A percentile compares a stretch with the other conserved stretches of the same genome.
phyloP scores from a whole-genome alignment of 1,140 invertebrate species.

The Teleopsis dalmanni region DNA sequence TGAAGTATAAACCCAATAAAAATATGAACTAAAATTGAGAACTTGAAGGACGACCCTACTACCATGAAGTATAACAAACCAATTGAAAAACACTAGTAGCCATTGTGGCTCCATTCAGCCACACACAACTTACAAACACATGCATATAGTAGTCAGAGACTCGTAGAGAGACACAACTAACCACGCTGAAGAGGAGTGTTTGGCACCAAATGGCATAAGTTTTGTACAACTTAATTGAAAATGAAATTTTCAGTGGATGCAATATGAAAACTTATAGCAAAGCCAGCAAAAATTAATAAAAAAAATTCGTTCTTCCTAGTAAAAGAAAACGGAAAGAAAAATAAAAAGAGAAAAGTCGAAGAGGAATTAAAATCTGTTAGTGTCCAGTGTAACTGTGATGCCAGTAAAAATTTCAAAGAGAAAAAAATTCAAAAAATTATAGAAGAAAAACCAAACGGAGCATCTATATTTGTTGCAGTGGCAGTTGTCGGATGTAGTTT shows the following conservation, averaged over 20 bases:
- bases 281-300: not conserved
- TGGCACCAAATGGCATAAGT: not conserved
- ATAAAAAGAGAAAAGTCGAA: not conserved
- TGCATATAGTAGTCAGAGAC: no score
- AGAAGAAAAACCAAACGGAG: no score
- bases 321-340: not conserved
- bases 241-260: slow-evolving; percentile 10
- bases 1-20: no score
- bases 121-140: not conserved
- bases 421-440: no score
- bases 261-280: not conserved
- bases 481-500: no score
- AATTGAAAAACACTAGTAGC: no score
- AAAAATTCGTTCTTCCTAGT: not conserved
- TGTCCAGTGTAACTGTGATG: not conserved
- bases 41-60: no score
- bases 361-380: slow-evolving; percentile 2
- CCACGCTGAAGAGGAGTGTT: not conserved
- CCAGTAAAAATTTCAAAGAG: no score
- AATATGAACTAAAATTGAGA: no score
- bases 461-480: no score
- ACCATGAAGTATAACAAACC: no score
- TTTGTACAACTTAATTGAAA: slow-evolving; percentile 10
- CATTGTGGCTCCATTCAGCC: not conserved
- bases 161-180: not conserved